Evolutionary conservation across 2,113 vertebrate species (phyloP).

Genomic region (Poecilia latipinna): DNA sequence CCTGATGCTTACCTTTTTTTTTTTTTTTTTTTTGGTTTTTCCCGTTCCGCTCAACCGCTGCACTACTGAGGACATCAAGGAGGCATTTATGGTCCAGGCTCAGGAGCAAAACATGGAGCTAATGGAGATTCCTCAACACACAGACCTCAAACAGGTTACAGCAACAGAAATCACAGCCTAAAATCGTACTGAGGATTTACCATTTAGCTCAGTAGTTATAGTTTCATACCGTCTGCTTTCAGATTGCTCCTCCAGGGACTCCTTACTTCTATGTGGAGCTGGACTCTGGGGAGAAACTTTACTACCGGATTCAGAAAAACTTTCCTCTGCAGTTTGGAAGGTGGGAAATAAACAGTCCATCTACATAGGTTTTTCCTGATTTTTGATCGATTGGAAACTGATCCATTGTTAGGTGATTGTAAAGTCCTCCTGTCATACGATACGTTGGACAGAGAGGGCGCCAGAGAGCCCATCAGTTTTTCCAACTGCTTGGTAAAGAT

Average conservation of each 20-base stretch:
- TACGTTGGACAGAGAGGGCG: too few relatives aligned
- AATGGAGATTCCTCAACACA: conserved; percentile 93
- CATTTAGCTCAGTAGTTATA: not conserved
- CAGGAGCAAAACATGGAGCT: conserved; percentile 93
- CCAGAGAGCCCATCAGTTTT: not conserved
- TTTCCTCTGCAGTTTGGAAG: conserved; percentile 98
- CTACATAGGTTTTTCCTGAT: too few relatives aligned
- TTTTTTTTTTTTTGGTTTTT: conserved; percentile 76
- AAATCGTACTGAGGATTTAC: not conserved
- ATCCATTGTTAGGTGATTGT: too few relatives aligned
- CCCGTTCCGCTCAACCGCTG: conserved; percentile 87
- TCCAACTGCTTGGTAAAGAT: too few relatives aligned
- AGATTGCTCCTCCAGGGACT: conserved; percentile 91
- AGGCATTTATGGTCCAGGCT: conserved; percentile 89
- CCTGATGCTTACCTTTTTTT: too few relatives aligned
- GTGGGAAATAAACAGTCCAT: conserved; percentile 60
- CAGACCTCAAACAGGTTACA: conserved; percentile 89
- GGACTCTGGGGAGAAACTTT: conserved; percentile 93
- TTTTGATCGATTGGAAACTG: too few relatives aligned
- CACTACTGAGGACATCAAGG: conserved; percentile 90
- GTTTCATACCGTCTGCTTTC: not conserved
- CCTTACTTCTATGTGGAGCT: conserved; percentile 97
- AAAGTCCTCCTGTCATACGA: too few relatives aligned
- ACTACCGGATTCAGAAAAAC: conserved; percentile 89
- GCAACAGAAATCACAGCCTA: not conserved